phyloP scores from a whole-genome alignment of 2,888 invertebrate genomes.

The Terebella lapidaria region DNA sequence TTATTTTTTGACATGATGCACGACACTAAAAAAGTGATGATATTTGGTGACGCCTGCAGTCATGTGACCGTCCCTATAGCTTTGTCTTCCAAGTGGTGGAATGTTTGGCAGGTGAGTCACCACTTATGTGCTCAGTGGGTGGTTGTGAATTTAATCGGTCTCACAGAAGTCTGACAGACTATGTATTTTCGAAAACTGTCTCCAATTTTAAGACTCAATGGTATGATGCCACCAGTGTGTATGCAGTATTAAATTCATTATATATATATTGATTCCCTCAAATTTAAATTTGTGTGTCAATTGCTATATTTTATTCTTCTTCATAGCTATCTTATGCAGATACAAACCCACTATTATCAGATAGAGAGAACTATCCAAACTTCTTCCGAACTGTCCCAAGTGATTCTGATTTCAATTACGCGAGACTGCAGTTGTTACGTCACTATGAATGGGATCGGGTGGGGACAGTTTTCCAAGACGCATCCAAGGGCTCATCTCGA shows the following conservation, averaged over 20 bases:
- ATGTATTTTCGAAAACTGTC: too few species aligned
- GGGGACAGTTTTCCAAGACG: conserved; percentile 76
- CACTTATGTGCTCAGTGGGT: background rate
- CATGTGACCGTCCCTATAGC: conserved; percentile 96
- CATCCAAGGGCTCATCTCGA: conserved; percentile 36
- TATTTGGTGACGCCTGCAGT: conserved; percentile 94
- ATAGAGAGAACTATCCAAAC: conserved; percentile 71
- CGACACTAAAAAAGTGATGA: conserved; percentile 71
- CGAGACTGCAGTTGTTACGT: conserved; percentile 77
- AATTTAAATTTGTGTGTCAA: too few species aligned
- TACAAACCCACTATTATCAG: conserved; percentile 87
- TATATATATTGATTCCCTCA: conserved; percentile 1
- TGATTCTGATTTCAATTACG: conserved; percentile 92
- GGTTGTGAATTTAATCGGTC: background rate
- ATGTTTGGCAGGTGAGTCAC: conserved; percentile 79
- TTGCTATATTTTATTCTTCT: background rate
- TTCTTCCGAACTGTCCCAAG: conserved; percentile 95
- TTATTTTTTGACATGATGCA: conserved; percentile 50
- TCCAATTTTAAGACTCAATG: too few species aligned
- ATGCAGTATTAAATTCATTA: too few species aligned
- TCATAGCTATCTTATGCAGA: conserved; percentile 90
- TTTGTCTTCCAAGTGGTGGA: conserved; percentile 95
- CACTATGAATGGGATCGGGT: conserved; percentile 97
- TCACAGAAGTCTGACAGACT: background rate
- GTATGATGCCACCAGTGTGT: too few species aligned